Evolutionary conservation across 2,888 invertebrate genomes (phyloP), one percentile per base, ranked within the genome.

Genomic region (Baronia brevicornis): DNA sequence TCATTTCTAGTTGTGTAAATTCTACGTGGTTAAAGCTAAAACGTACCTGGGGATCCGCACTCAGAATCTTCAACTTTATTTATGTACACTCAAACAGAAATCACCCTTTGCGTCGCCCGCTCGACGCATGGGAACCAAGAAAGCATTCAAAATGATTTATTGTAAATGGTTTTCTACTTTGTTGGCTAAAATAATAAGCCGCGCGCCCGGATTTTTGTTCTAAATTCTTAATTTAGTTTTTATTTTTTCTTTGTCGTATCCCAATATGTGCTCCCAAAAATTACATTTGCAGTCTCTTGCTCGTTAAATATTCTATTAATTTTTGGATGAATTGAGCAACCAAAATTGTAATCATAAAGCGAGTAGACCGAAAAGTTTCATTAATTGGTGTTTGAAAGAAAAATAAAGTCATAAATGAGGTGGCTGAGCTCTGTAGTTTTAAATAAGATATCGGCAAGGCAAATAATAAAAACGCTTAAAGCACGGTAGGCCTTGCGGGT

Each of bases 151-250:
- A 80, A 80, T 84, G 84, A 84, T 84, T 84, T 84, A 84, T 82
- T 80, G 84, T 80, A 82, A 84, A 84, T 82, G 80, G 80, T 78
- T 84, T 78, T 82, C 82, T 82, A 84, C 84, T 79, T 84, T 84
- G 84, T 84, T 78, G 82, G 80, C 79, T 80, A 80, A 84, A 84
- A 82, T 84, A 84, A 84, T 82, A 80, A 77, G 71, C 60, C 54
- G 61, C 56, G 61, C 61, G 66, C 54, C 60, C 64, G 56, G 69
- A 74, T 68, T 60, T 67, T 66, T 63, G 74, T 72, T 80, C 80
- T 79, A 80, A 77, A 79, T 75, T 77, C 65, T 55, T 73, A 57
- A 66, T 74, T 79, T 79, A 77, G 73, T 77, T 72, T 62, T 74
- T 68, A 51, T 60, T 64, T 67, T 68, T 68, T 54, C 59, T 68